Conservation (phyloP, 1,140 invertebrate species). For the Ruditapes philippinarum region DNA sequence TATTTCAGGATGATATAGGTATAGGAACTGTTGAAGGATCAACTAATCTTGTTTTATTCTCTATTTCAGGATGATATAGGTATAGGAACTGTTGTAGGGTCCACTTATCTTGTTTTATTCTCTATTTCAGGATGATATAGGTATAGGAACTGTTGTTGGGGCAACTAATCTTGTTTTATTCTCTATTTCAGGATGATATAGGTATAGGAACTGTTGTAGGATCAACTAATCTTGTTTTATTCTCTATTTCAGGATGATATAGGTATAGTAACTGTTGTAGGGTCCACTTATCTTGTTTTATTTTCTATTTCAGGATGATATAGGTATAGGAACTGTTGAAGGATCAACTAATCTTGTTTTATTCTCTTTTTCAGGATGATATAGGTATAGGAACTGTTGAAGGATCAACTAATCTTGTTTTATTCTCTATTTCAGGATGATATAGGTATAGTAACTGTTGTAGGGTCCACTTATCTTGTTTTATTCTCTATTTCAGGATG, state of each 20-base stretch:
- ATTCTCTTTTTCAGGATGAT: no score
- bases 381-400: no score
- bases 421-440: conserved; percentile 87
- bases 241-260: conserved; percentile 84
- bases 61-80: conserved; percentile 86
- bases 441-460: conserved; percentile 91
- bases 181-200: conserved; percentile 85
- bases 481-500: no score
- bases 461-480: neutral
- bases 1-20: conserved; percentile 86
- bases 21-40: conserved; percentile 95
- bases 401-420: no score
- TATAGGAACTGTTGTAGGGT: conserved; percentile 90
- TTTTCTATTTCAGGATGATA: conserved; percentile 88
- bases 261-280: conserved; percentile 92
- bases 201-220: conserved; percentile 93
- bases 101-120: neutral
- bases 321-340: conserved; percentile 92
- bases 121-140: conserved; percentile 85
- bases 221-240: conserved; percentile 88
- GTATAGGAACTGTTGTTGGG: conserved; percentile 93
- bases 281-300: conserved; percentile 94
- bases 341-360: no score
- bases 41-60: conserved; percentile 85
- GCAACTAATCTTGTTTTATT: conserved; percentile 94